phyloP scores from a whole-genome alignment of 2,888 invertebrate genomes.

The Tetrapedia diversipes region DNA sequence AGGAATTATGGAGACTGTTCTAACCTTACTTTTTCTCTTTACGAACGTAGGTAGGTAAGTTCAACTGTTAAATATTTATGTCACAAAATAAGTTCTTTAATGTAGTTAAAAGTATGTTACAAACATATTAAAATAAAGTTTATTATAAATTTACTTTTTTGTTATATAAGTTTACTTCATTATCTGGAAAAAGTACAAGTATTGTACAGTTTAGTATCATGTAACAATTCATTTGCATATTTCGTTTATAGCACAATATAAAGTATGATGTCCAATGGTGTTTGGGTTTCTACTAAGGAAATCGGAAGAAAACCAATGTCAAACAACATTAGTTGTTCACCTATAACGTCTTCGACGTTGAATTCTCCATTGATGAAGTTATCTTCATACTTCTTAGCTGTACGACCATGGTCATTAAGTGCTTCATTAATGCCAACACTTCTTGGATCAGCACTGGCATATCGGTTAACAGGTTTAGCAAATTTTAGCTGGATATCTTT shows the following conservation, averaged over 20 bases:
- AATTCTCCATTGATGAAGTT: slow-evolving; percentile 90
- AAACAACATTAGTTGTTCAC: slow-evolving; percentile 58
- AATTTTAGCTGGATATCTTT: slow-evolving; percentile 92
- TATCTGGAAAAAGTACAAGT: neutral
- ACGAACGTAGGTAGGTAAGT: slow-evolving; percentile 46
- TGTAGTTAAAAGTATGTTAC: too few relatives aligned
- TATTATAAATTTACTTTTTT: neutral
- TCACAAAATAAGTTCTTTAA: too few relatives aligned
- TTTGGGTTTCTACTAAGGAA: slow-evolving; percentile 57
- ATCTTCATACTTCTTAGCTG: slow-evolving; percentile 93
- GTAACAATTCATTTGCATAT: neutral
- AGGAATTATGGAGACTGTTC: slow-evolving; percentile 64
- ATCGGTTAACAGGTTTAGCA: slow-evolving; percentile 89
- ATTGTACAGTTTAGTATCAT: neutral
- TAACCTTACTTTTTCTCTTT: slow-evolving; percentile 68
- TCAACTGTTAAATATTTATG: neutral
- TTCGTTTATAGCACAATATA: slow-evolving; percentile 45
- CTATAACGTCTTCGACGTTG: slow-evolving; percentile 66
- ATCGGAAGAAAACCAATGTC: slow-evolving; percentile 50
- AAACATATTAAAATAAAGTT: neutral
- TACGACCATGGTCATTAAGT: slow-evolving; percentile 97
- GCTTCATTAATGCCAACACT: slow-evolving; percentile 96
- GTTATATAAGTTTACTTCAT: slow-evolving; percentile 21
- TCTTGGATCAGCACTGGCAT: slow-evolving; percentile 94
- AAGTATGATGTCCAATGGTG: slow-evolving; percentile 76